Base-by-base conservation (phyloP, 2,888 invertebrate genomes). In the Drosophila melanosoma region DNA sequence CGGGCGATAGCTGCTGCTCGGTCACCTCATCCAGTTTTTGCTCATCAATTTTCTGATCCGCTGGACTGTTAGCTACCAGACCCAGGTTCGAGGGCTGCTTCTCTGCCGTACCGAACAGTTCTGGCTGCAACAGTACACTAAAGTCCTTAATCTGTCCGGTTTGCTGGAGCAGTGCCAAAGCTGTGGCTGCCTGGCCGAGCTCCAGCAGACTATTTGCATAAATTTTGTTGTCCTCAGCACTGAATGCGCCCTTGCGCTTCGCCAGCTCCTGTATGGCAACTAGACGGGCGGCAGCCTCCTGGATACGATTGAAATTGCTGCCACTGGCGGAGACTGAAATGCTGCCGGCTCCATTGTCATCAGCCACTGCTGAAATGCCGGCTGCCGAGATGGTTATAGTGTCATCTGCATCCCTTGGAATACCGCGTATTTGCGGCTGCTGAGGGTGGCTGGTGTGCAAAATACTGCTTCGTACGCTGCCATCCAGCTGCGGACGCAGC, bases 241-340 rank as follows among this genome's bases (percentile, higher is more conserved):
- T 94, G 32, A 96, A 92, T 2, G 92, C 91, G 0, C 96, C 96
- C 45, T 94, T 94, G 61, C 93, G 94, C 81, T 95, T 95, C 11
- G 95, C 95, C 69, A 94, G 86, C 81, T 95, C 95, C 84, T 95
- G 95, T 49, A 96, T 92, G 76, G 94, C 94, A 11, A 96, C 93
- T 35, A 96, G 93, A 71, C 94, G 94, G 1, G 94, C 93, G 1
- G 96, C 95, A 0, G 95, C 93, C 11, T 93, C 91, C 78, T 95
- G 95, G 15, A 96, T 94, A 57, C 93, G 94, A 77, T 94, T 94
- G 52, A 96, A 93, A 87, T 95, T 95, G 11, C 83, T 86, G 67
- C 71, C 65, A 51, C 81, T 82, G 61, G 82, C 75, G n/a, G 85
- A 74, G 58, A 82, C 71, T 45, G 85, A 54, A 42, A n/a, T 57